A percentile compares a stretch with the other conserved stretches of the same genome.
These are phyloP conservation scores for Aplysina aerophoba DNA, from an alignment of 37 sponge, comb jelly and placozoan species.

Conservation along the genomic window DNA sequence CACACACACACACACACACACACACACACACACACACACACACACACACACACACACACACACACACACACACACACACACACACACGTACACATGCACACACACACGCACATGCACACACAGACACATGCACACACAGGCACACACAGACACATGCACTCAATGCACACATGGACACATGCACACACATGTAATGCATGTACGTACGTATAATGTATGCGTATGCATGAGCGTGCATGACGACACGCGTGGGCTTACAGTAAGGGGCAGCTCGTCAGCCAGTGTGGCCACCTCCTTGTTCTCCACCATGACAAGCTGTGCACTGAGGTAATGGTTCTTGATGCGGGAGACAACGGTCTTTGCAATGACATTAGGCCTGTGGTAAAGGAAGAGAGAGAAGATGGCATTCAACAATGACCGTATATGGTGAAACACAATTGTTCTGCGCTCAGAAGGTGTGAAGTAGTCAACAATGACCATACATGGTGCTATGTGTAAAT, in stretches of 20 bases:
- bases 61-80: conserved; percentile 16
- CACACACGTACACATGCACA: conserved; percentile 4
- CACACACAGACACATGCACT: background rate
- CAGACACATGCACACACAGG: too few relatives aligned
- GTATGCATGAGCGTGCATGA: too few relatives aligned
- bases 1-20: background rate
- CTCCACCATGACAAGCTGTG: conserved; percentile 27
- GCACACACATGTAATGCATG: too few relatives aligned
- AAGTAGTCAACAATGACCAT: too few relatives aligned
- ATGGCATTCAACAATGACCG: too few relatives aligned
- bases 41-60: too few relatives aligned
- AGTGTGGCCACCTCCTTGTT: background rate
- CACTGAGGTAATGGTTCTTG: conserved; percentile 30
- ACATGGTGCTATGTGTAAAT: too few relatives aligned
- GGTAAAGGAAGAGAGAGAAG: background rate
- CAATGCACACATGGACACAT: background rate
- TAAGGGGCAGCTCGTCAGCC: background rate
- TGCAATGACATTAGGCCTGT: conserved; percentile 14
- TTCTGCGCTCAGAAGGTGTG: too few relatives aligned
- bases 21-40: background rate
- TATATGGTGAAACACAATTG: too few relatives aligned
- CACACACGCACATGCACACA: conserved; percentile 4
- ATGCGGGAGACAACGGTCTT: conserved; percentile 9
- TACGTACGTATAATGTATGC: too few relatives aligned
- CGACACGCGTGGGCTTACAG: conserved; percentile 1